phyloP scores from a whole-genome alignment of 2,113 vertebrate genomes.

The Callionymus lyra region DNA sequence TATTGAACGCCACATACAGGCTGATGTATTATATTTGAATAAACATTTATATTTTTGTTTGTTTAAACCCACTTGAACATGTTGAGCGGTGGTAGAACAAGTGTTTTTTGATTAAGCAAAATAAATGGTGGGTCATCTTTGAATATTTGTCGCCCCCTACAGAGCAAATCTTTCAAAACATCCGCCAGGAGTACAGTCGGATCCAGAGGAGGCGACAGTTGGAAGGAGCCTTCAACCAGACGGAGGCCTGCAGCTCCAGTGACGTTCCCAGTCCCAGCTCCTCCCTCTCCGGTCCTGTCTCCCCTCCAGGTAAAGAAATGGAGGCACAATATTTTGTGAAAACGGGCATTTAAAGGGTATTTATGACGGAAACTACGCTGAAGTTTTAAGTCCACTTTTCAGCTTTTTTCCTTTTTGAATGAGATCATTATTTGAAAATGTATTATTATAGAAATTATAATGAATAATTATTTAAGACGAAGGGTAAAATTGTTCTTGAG shows the following conservation, averaged over 20 bases:
- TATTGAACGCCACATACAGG: too few species aligned
- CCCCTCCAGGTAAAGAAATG: conserved; percentile 72
- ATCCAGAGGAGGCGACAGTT: conserved; percentile 84
- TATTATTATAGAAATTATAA: too few species aligned
- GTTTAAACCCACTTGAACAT: too few species aligned
- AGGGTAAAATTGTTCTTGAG: too few species aligned
- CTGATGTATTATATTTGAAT: too few species aligned
- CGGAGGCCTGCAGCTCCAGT: conserved; percentile 70
- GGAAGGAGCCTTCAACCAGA: conserved; percentile 81
- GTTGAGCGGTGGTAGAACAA: too few species aligned
- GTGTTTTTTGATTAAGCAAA: too few species aligned
- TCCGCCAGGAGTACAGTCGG: conserved; percentile 85
- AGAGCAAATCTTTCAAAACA: conserved; percentile 92
- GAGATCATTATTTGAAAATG: too few species aligned
- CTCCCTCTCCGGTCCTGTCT: conserved; percentile 72
- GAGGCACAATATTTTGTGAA: not conserved
- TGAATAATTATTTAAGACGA: too few species aligned
- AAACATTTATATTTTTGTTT: too few species aligned
- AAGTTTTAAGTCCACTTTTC: too few species aligned
- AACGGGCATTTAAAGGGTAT: not conserved
- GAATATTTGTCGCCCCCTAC: conserved; percentile 22
- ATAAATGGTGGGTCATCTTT: not conserved
- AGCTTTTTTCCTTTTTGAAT: not conserved
- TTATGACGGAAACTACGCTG: not conserved
- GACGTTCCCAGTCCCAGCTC: conserved; percentile 71